Evolutionary conservation across 2,113 vertebrate genomes (phyloP).

Genomic region (Caretta caretta): DNA sequence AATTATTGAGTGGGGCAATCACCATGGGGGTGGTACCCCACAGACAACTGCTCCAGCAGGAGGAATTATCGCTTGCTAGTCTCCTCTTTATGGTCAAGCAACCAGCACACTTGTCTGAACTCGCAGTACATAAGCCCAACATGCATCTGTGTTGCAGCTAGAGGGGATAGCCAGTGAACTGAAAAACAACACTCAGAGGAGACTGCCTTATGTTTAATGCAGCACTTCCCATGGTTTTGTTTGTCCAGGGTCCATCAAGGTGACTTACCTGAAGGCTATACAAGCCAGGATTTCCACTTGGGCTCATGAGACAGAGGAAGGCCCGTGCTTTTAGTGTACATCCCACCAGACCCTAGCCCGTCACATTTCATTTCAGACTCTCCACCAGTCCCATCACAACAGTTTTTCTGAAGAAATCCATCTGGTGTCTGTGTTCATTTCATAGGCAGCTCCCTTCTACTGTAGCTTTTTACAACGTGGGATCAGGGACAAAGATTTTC

Average conservation of each 20-base stretch:
- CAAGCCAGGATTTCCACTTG: background rate
- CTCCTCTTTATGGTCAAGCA: background rate
- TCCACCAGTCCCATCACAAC: background rate
- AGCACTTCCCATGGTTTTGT: background rate
- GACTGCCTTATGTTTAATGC: background rate
- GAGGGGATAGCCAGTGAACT: background rate
- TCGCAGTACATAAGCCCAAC: background rate
- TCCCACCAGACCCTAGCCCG: background rate
- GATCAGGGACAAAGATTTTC: background rate
- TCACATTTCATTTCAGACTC: background rate
- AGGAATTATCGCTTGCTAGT: background rate
- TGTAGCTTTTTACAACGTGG: background rate
- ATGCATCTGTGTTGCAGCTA: fast-evolving
- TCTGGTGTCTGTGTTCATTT: background rate
- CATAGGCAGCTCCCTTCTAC: background rate
- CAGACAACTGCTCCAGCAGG: background rate
- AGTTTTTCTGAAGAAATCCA: background rate
- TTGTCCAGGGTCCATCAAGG: background rate
- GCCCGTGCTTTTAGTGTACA: background rate
- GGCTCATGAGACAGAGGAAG: background rate
- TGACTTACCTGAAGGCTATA: background rate
- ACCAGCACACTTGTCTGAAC: background rate
- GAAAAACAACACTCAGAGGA: background rate
- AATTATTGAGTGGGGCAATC: background rate
- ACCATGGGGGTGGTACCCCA: background rate